Base-by-base conservation (phyloP, 2,888 invertebrate species). In the Aphidoletes aphidimyza region DNA sequence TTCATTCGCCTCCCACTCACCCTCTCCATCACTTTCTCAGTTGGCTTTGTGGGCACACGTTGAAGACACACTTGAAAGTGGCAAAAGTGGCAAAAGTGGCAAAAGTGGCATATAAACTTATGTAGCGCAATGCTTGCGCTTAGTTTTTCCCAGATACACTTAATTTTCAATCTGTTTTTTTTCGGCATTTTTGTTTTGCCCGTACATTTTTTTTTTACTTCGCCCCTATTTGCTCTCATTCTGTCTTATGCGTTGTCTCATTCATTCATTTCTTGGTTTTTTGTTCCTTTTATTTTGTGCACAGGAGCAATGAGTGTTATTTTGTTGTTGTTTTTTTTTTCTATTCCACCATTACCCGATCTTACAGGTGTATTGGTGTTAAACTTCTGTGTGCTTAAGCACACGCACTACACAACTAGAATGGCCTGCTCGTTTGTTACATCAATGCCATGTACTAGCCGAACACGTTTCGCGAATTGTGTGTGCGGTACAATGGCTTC, bases 71-170 rank as follows among this genome's bases (percentile, higher is more conserved):
- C 9, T 54, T 14, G 17, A 17, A 69, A 69, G 11, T 69, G 69
- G 14, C n/a, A 69, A 54, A 30, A 19, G 6, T 30, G 5, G 34
- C n/a, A n/a, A n/a, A n/a, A n/a, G n/a, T n/a, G n/a, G n/a, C n/a
- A n/a, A n/a, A n/a, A n/a, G n/a, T n/a, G n/a, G 6, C 14, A 42
- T 42, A 14, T 42, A 42, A 14, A 14, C 69, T 69, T 69, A 30
- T 30, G 17, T 69, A 69, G 1, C 30, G 34, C 69, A 69, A 69
- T 69, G 69, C 34, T 69, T 69, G 14, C 11, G 69, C 30, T 69
- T 69, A 69, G 69, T 69, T 69, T 69, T 69, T 69, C 54, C n/a
- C 30, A 22, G 5, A 69, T 30, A 69, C 69, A 69, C 69, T 69
- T 69, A 69, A 69, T 69, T 69, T 69, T 69, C 69, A 69, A 34